A percentile compares a stretch with the other conserved stretches of the same genome.
Evolutionary conservation across 2,797 vertebrate species (phyloP).

Genomic region (Sitta carolinensis): DNA sequence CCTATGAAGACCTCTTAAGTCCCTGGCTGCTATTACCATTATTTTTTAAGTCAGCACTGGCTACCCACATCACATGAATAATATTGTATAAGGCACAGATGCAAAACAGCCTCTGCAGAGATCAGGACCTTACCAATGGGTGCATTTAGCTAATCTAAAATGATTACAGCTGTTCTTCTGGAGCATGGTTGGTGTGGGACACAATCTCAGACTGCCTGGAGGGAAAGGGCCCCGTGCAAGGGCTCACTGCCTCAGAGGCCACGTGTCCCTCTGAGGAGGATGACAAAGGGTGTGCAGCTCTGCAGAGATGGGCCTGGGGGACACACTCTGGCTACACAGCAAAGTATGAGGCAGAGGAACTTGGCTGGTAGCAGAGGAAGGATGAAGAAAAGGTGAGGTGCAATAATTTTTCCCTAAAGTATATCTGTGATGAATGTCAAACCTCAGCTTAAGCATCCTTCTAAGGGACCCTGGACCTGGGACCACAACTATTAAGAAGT

Average conservation of each 20-base stretch:
- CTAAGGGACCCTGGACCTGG: background rate
- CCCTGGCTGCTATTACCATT: background rate
- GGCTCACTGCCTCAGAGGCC: background rate
- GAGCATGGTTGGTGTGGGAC: background rate
- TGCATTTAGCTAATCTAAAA: background rate
- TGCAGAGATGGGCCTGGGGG: background rate
- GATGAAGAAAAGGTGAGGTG: background rate
- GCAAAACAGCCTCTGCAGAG: background rate
- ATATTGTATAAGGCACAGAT: background rate
- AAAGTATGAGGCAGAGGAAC: background rate
- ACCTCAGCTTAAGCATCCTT: background rate
- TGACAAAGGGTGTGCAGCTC: background rate
- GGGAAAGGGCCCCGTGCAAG: background rate
- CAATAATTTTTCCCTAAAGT: background rate
- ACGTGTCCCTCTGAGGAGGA: background rate
- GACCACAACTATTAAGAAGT: background rate
- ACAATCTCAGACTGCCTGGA: background rate
- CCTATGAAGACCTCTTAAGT: background rate
- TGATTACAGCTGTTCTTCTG: background rate
- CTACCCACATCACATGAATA: background rate
- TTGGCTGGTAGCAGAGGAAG: background rate
- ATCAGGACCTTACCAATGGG: background rate
- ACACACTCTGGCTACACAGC: background rate
- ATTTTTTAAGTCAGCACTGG: constrained; percentile 5
- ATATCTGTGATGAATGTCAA: background rate